Conservation (phyloP, 2,797 vertebrate species). For the Etheostoma perlongum region DNA sequence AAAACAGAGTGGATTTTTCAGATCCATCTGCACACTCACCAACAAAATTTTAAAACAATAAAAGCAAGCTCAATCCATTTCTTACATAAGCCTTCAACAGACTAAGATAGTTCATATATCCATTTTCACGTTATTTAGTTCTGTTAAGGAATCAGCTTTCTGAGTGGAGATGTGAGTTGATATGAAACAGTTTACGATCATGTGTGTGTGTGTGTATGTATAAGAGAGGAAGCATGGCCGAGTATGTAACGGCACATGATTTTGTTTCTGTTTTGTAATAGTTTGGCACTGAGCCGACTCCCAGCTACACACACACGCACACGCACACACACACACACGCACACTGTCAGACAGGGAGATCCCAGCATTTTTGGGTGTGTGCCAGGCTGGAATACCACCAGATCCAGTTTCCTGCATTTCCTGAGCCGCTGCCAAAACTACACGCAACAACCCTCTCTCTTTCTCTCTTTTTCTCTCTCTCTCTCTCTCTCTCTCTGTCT, state of each 20-base stretch:
- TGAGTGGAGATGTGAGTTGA: too few relatives aligned
- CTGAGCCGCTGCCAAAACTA: constrained; percentile 67
- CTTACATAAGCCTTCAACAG: not conserved
- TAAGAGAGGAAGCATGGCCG: not conserved
- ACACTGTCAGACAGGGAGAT: constrained; percentile 72
- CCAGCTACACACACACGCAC: constrained; percentile 14
- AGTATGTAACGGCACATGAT: constrained; percentile 20
- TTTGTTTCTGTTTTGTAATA: constrained; percentile 72
- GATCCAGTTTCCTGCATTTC: constrained; percentile 66
- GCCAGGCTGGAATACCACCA: constrained; percentile 77
- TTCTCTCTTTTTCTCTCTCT: not conserved
- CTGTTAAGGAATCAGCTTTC: too few relatives aligned
- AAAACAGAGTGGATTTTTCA: not conserved
- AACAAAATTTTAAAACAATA: not conserved
- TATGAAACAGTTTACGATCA: too few relatives aligned
- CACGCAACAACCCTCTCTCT: constrained; percentile 47
- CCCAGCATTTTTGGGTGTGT: constrained; percentile 72
- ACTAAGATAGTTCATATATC: not conserved
- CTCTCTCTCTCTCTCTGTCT: not conserved
- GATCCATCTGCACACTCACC: not conserved
- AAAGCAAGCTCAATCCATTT: not conserved
- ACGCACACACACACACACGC: constrained; percentile 21
- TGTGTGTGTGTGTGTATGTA: not conserved
- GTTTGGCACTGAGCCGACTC: constrained; percentile 60
- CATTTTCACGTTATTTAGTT: too few relatives aligned